These are phyloP conservation scores for Alligator mississippiensis DNA, from an alignment of 2,113 vertebrate genomes.

Conservation along the genomic window DNA sequence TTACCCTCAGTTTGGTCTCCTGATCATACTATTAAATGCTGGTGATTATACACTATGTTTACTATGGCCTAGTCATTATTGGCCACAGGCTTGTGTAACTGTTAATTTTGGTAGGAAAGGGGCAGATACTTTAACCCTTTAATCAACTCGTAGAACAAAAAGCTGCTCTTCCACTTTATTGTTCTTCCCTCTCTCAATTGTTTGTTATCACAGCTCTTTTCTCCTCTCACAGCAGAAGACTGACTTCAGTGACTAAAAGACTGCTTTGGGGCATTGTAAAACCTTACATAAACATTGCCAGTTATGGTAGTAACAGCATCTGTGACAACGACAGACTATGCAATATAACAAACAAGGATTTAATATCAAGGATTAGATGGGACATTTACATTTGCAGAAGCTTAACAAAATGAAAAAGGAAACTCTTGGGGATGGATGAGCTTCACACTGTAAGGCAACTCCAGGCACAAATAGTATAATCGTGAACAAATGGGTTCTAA, in stretches of 20 bases:
- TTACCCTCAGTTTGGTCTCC: constrained; percentile 20
- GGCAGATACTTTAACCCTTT: background rate
- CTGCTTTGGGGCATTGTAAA: background rate
- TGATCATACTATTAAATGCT: background rate
- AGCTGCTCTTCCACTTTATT: background rate
- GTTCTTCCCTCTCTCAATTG: background rate
- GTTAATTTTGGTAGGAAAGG: background rate
- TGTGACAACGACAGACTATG: background rate
- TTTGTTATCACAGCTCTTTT: background rate
- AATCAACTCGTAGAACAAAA: background rate
- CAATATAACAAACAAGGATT: background rate
- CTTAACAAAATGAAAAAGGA: background rate
- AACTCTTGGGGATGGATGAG: background rate
- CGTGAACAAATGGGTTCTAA: background rate
- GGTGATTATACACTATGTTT: background rate
- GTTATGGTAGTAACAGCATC: background rate
- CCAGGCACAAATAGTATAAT: background rate
- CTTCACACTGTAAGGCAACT: background rate
- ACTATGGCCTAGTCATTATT: background rate
- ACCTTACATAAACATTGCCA: background rate
- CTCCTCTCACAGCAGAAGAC: background rate
- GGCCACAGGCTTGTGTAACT: background rate
- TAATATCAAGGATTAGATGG: background rate
- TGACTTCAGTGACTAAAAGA: background rate
- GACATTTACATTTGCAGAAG: background rate